Evolutionary conservation across 2,888 invertebrate species (phyloP).

Genomic region (Melieria crassipennis): DNA sequence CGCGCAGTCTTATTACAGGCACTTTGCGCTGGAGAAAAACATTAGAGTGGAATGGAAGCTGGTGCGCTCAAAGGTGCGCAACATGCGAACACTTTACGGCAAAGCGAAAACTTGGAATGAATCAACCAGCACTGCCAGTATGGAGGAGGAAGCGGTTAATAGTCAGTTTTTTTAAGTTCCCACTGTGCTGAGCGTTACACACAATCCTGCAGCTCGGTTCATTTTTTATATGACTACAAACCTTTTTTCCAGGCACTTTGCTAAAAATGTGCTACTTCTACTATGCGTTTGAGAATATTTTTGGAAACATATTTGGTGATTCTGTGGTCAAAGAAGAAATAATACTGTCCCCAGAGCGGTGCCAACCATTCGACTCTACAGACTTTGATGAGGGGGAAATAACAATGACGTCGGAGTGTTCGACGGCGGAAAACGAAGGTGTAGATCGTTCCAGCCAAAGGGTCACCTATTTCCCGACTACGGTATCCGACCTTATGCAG

Average conservation of each 20-base stretch:
- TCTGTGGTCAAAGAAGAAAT: too few species aligned
- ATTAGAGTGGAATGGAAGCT: slow-evolving; percentile 15
- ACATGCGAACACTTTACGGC: slow-evolving; percentile 22
- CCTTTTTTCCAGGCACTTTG: slow-evolving; percentile 12
- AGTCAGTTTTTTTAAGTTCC: not conserved
- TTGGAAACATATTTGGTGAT: not conserved
- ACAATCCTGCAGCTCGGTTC: not conserved
- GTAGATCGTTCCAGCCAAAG: not conserved
- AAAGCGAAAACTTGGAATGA: slow-evolving; percentile 22
- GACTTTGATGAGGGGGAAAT: too few species aligned
- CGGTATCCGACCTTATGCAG: slow-evolving; percentile 20
- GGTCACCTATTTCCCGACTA: slow-evolving; percentile 18
- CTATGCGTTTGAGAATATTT: slow-evolving; percentile 5
- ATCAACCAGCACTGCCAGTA: not conserved
- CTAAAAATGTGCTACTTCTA: slow-evolving; percentile 11
- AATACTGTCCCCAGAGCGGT: too few species aligned
- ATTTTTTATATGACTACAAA: not conserved
- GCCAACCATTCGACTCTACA: too few species aligned
- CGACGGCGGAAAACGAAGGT: too few species aligned
- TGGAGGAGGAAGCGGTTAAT: slow-evolving; percentile 6
- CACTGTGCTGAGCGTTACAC: not conserved
- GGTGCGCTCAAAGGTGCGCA: slow-evolving; percentile 17
- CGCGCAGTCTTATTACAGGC: slow-evolving; percentile 14
- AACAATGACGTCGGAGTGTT: too few species aligned
- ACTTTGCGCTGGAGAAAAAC: slow-evolving; percentile 2